A percentile compares a stretch with the other conserved stretches of the same genome.
Evolutionary conservation across 2,888 invertebrate genomes (phyloP).

Genomic region (Cheilosia soror): DNA sequence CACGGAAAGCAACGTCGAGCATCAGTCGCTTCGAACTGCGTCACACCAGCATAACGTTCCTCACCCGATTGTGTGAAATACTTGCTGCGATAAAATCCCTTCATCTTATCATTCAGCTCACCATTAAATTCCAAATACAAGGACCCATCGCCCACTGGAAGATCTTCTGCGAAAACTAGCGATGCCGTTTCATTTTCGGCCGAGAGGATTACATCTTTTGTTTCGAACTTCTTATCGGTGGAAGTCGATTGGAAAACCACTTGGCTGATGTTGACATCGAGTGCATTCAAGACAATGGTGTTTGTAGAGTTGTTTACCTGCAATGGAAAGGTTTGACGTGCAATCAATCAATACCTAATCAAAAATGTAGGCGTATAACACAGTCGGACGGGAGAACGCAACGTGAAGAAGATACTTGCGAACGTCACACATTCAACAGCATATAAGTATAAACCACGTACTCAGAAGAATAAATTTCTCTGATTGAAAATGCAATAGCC

Average conservation of each 20-base stretch:
- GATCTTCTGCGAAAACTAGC: conserved; percentile 86
- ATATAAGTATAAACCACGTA: neutral
- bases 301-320: conserved; percentile 89
- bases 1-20: conserved; percentile 98
- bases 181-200: conserved; percentile 88
- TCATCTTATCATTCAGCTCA: conserved; percentile 95
- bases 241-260: conserved; percentile 85
- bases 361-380: too few species aligned
- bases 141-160: conserved; percentile 85
- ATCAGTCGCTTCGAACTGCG: conserved; percentile 96
- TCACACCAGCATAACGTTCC: conserved; percentile 93
- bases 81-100: conserved; percentile 97
- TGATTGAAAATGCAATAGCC: conserved; percentile 1
- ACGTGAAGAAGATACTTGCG: too few species aligned
- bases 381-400: too few species aligned
- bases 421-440: too few species aligned
- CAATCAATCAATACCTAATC: too few species aligned
- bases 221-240: conserved; percentile 82
- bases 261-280: conserved; percentile 89
- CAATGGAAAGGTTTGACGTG: conserved; percentile 78
- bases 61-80: conserved; percentile 90
- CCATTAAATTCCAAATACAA: conserved; percentile 92
- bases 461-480: neutral
- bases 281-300: conserved; percentile 90
- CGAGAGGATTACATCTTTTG: conserved; percentile 79